Conservation (phyloP, 2,113 vertebrate genomes). For the Morone saxatilis region DNA sequence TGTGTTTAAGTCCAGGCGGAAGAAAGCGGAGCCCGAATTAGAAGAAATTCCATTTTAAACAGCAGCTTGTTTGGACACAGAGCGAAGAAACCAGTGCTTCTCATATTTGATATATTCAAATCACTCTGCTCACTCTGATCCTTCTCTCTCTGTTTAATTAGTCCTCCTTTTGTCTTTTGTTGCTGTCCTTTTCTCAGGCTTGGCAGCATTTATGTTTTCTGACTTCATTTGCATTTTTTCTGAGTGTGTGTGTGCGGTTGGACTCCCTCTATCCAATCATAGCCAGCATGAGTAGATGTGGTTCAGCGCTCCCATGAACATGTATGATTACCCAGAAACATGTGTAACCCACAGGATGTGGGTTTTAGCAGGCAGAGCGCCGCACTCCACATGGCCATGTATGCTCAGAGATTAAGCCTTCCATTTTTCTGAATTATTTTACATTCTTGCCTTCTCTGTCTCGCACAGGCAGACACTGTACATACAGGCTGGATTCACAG, state of each 20-base stretch:
- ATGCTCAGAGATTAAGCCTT: constrained; percentile 23
- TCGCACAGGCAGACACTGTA: neutral
- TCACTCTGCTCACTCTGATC: constrained; percentile 54
- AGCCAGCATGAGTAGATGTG: constrained; percentile 33
- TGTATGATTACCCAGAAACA: constrained; percentile 53
- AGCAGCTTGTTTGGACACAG: constrained; percentile 66
- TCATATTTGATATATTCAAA: constrained; percentile 72
- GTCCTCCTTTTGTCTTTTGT: constrained; percentile 51
- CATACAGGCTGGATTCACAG: constrained; percentile 15
- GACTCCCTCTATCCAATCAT: constrained; percentile 35
- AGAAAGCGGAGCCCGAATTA: constrained; percentile 68
- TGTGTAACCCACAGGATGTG: constrained; percentile 49
- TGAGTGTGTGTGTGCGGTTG: neutral
- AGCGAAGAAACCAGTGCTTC: constrained; percentile 55
- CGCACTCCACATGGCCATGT: neutral
- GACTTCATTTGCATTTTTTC: constrained; percentile 39
- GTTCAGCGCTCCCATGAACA: constrained; percentile 49
- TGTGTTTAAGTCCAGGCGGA: constrained; percentile 71
- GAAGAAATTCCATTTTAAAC: constrained; percentile 75
- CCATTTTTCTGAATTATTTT: constrained; percentile 18
- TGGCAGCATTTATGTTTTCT: constrained; percentile 45
- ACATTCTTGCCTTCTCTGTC: neutral
- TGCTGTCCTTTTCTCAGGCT: constrained; percentile 14
- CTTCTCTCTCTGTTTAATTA: constrained; percentile 55
- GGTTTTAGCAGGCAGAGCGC: constrained; percentile 11